A percentile compares a stretch with the other conserved stretches of the same genome.
Conservation (phyloP, 2,888 invertebrate species). For the Sylvicola fuscatus region DNA sequence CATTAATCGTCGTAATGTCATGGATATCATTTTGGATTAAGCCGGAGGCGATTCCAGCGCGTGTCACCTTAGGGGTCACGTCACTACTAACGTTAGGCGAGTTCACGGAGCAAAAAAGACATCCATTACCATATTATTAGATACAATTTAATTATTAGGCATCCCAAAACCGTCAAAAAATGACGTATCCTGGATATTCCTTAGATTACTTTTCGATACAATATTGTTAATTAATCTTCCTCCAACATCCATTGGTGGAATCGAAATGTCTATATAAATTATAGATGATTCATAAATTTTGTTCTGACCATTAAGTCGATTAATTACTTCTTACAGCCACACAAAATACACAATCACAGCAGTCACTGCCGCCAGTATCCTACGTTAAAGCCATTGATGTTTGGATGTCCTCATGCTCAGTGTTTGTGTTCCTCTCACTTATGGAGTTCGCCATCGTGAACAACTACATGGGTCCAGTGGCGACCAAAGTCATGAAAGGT, state of each 20-base stretch:
- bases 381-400: slow-evolving; percentile 86
- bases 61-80: slow-evolving; percentile 74
- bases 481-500: slow-evolving; percentile 77
- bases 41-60: slow-evolving; percentile 77
- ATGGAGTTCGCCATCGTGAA: slow-evolving; percentile 85
- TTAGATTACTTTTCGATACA: too few species aligned
- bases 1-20: slow-evolving; percentile 82
- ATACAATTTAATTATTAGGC: too few species aligned
- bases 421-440: slow-evolving; percentile 74
- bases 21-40: slow-evolving; percentile 96
- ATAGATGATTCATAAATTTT: too few species aligned
- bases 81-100: slow-evolving; percentile 64
- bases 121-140: too few species aligned
- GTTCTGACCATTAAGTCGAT: slow-evolving; percentile 2
- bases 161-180: too few species aligned
- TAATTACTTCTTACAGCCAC: slow-evolving; percentile 33
- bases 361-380: slow-evolving; percentile 73
- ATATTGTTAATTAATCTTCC: too few species aligned
- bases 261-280: too few species aligned
- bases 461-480: slow-evolving; percentile 67
- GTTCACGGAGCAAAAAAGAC: too few species aligned
- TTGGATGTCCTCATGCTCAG: slow-evolving; percentile 84
- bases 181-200: too few species aligned
- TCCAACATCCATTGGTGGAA: too few species aligned
- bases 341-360: slow-evolving; percentile 81